Base-by-base conservation (phyloP, 2,888 invertebrate species). In the Petrolisthes cinctipes region DNA sequence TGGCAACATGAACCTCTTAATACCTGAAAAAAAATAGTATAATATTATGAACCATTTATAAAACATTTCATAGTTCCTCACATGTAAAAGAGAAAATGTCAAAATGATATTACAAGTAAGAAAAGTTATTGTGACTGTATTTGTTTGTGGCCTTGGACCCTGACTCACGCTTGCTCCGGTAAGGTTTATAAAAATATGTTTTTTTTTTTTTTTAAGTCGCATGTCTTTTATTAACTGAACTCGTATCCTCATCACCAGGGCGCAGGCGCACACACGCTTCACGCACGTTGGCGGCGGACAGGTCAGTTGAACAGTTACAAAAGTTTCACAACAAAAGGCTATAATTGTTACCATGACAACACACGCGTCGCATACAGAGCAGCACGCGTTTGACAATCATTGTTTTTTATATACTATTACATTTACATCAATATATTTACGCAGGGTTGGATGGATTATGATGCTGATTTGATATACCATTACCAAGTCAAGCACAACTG, bases 261-360 rank as follows among this genome's bases (percentile, higher is more conserved):
- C 83, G 83, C 87, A 78, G 83, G 83, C 83, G 87, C 54, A 71
- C 73, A 23, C 56, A 88, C 87, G 87, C 84, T 80, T 75, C 56
- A 81, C 87, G 87, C 87, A 68, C 75, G 83, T 61, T 88, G 87
- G 87, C 87, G 84, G 75, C 86, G 86, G 86, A 82, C 86, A 71
- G 71, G 61, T 37, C 68, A 66, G 23, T 61, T 83, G 37, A n/a
- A 11, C 20, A 71, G n/a, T n/a, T 71, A n/a, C 14, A 14, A 71
- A 11, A 11, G 20, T 61, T 11, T 11, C 61, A 6, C 20, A n/a
- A 6, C 20, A 71, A 14, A 71, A 20, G 0, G 20, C 71, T 71
- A 71, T 71, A 71, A 68, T 11, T 66, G 14, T 68, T 1, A 23
- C 5, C 37, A 66, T 54, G 9, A 79, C 78, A 53, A 82, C 53